phyloP scores from a whole-genome alignment of 2,797 vertebrate species.

The Vespertilio murinus region DNA sequence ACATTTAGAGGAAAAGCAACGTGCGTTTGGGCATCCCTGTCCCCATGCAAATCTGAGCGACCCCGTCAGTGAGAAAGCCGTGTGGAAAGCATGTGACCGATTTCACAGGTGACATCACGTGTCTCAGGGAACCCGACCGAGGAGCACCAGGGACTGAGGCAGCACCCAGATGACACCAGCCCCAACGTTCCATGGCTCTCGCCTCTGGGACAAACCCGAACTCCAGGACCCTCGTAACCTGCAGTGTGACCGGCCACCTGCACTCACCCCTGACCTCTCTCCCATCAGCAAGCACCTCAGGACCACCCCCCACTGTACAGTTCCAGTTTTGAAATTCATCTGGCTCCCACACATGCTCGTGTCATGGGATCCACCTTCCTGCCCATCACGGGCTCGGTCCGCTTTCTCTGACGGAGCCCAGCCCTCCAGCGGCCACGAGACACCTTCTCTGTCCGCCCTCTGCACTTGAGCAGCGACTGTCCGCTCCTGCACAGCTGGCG shows the following conservation, averaged over 20 bases:
- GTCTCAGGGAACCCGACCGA: background rate
- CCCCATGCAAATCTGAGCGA: background rate
- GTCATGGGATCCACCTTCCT: background rate
- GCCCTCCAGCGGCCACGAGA: background rate
- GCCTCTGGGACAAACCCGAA: background rate
- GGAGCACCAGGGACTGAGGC: background rate
- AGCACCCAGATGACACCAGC: background rate
- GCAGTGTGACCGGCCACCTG: background rate
- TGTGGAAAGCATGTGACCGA: background rate
- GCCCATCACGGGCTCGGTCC: background rate
- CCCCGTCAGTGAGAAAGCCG: background rate
- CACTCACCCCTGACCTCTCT: background rate
- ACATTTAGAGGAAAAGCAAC: background rate
- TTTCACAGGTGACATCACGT: background rate
- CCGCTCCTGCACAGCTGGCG: background rate
- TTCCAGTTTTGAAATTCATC: background rate
- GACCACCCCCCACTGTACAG: background rate
- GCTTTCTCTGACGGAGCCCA: background rate
- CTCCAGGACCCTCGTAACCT: background rate
- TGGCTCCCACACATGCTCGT: background rate
- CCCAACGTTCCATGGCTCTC: background rate
- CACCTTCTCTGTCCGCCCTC: background rate
- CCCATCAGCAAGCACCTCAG: background rate
- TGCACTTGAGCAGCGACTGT: background rate
- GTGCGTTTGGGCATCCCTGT: background rate